Evolutionary conservation across 2,888 invertebrate species (phyloP).

Genomic region (Biston betularia): DNA sequence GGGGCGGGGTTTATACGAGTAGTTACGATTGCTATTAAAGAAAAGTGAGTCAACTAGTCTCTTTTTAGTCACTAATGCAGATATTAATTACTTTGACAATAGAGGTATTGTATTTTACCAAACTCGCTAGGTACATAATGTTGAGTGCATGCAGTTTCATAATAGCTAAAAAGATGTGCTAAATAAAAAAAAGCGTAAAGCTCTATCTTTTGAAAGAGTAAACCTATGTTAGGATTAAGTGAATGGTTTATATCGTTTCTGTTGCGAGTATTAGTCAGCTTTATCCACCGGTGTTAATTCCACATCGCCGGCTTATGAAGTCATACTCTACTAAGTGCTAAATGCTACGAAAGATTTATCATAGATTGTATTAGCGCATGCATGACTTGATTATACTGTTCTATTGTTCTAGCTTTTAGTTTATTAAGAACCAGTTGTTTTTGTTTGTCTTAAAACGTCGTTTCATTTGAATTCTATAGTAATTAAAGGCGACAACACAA

Average conservation of each 20-base stretch:
- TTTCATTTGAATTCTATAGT: constrained; percentile 20
- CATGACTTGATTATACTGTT: neutral
- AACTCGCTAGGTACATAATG: no score
- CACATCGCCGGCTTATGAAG: constrained; percentile 18
- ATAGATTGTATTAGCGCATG: constrained; percentile 4
- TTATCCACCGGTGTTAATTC: constrained; percentile 14
- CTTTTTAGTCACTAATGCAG: no score
- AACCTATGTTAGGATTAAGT: neutral
- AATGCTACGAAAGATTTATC: constrained; percentile 7
- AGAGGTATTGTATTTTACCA: no score
- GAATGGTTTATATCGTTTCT: constrained; percentile 3
- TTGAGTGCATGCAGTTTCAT: no score
- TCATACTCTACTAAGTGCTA: constrained; percentile 17
- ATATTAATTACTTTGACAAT: no score
- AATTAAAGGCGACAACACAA: constrained; percentile 18
- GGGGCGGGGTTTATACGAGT: no score
- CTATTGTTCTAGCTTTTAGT: constrained; percentile 5
- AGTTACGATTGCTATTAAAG: no score
- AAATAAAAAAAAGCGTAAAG: no score
- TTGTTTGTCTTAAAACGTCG: neutral
- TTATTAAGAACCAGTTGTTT: neutral
- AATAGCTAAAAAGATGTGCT: no score
- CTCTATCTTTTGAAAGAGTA: no score
- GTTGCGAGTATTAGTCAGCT: constrained; percentile 4
- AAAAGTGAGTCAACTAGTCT: no score